A percentile compares a stretch with the other conserved stretches of the same genome.
Evolutionary conservation across 2,888 invertebrate species (phyloP).

Genomic region (Torymus texanus): DNA sequence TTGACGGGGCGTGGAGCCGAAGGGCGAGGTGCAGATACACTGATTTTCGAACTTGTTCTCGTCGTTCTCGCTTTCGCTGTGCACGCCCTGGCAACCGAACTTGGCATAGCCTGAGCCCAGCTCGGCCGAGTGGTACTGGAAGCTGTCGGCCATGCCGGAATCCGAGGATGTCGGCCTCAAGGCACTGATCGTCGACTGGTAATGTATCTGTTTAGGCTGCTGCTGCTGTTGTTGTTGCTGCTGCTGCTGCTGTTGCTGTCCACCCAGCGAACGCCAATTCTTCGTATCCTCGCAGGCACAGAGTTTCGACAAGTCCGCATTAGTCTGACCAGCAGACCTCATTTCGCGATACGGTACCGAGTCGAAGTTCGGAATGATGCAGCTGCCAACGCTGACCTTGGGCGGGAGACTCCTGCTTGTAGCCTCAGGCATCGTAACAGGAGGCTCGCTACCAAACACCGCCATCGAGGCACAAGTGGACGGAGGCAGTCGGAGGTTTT

Average conservation of each 20-base stretch:
- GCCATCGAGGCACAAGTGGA: constrained; percentile 59
- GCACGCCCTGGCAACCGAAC: constrained; percentile 57
- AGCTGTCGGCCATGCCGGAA: constrained; percentile 91
- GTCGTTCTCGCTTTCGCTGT: constrained; percentile 72
- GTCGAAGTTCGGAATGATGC: constrained; percentile 52
- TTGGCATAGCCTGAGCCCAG: constrained; percentile 66
- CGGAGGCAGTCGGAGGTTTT: constrained; percentile 38
- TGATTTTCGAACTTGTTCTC: constrained; percentile 80
- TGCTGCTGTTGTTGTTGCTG: not conserved
- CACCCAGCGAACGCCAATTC: constrained; percentile 58
- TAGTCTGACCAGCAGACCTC: constrained; percentile 16
- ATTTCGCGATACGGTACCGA: constrained; percentile 53
- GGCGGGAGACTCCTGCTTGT: constrained; percentile 49
- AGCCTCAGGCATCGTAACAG: constrained; percentile 20
- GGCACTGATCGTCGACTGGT: no score
- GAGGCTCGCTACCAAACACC: constrained; percentile 52
- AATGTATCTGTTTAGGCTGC: no score
- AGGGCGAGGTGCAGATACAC: constrained; percentile 84
- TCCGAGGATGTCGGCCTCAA: constrained; percentile 79
- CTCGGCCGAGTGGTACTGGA: constrained; percentile 73
- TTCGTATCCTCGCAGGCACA: constrained; percentile 57
- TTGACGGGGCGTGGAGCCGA: constrained; percentile 83
- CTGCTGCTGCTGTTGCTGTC: not conserved
- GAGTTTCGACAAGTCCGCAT: constrained; percentile 38
- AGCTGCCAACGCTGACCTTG: constrained; percentile 47